Percentiles rank a stretch among this genome's conserved stretches.
These are phyloP conservation scores for Pachypeltis micranthus DNA, from an alignment of 1,140 invertebrate genomes.

Conservation along the genomic window DNA sequence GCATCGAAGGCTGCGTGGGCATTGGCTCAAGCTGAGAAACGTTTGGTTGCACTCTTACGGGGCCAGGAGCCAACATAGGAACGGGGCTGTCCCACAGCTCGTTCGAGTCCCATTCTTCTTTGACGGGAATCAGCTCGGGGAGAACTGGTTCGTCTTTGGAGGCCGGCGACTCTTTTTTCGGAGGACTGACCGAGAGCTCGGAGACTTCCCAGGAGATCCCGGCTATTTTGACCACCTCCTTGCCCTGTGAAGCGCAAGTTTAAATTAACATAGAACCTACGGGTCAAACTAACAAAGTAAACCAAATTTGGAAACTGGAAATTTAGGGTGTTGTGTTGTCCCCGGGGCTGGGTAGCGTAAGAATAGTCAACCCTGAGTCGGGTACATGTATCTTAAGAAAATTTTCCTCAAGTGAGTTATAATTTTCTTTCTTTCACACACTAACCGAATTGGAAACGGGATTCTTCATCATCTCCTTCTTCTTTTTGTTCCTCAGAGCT, in stretches of 20 bases:
- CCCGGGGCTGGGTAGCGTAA: no score
- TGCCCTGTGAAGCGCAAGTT: background rate
- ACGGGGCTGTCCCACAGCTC: background rate
- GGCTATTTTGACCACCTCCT: slow-evolving; percentile 11
- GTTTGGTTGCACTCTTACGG: background rate
- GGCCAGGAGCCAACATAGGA: background rate
- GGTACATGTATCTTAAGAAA: no score
- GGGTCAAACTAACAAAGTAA: no score
- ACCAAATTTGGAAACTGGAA: no score
- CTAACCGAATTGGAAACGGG: no score
- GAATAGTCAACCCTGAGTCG: no score
- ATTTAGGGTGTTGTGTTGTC: no score
- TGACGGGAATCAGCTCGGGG: background rate
- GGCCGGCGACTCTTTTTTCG: background rate
- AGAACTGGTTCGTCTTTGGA: background rate
- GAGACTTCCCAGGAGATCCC: slow-evolving; percentile 9
- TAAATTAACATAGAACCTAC: no score
- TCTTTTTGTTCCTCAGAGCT: slow-evolving; percentile 13
- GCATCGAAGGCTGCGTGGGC: background rate
- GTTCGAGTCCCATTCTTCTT: background rate
- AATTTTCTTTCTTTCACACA: no score
- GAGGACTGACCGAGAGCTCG: background rate
- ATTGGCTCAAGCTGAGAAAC: background rate
- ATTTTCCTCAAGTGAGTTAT: no score
- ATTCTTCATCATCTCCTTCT: background rate